Base-by-base conservation (phyloP, 2,797 vertebrate genomes). In the Hipposideros larvatus region DNA sequence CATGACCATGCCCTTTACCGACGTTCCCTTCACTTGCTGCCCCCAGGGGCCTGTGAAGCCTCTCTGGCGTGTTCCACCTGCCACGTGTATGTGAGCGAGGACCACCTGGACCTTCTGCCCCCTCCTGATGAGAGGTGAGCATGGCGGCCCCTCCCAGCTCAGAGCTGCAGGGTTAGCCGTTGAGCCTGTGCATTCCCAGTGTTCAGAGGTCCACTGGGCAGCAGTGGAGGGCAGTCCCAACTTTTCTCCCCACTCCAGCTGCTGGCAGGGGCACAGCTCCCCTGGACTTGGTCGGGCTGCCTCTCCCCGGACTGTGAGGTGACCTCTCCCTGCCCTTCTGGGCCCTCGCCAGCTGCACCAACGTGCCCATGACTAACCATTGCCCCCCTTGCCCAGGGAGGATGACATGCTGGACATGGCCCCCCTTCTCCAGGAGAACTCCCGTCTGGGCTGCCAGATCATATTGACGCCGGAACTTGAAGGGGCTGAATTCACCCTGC, bases 361-460 rank as follows among this genome's bases (percentile, higher is more conserved):
- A 5, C 0, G 0, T 53, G 8, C 34, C 57, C 46, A 8, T 15
- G 5, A 11, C 59, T 79, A 41, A 91, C 51, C 1, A 5, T 94
- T 55, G 28, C 28, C 59, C 80, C 16, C 28, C 31, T 57, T 11
- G 22, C 37, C 51, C 93, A 99, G 99, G 98, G 99, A 99, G 96
- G 99, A 99, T 0, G 99, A 99, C 98, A 99, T 99, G 99, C 98
- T 99, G 97, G 99, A 99, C 98, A 99, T 99, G 99, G 99, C 99
- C 0, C 99, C 99, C 0, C 97, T 99, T 97, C 99, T 99, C 57
- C 99, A 99, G 98, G 99, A 99, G 98, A 99, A 99, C 96, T 99
- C 99, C 0, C 98, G 99, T 1, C 98, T 99, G 66, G 99, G 99
- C 91, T 99, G 99, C 97, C 99, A 99, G 98, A 99, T 99, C 73